These are phyloP conservation scores for Hyalella azteca DNA, from an alignment of 2,888 invertebrate genomes.

Conservation along the genomic window DNA sequence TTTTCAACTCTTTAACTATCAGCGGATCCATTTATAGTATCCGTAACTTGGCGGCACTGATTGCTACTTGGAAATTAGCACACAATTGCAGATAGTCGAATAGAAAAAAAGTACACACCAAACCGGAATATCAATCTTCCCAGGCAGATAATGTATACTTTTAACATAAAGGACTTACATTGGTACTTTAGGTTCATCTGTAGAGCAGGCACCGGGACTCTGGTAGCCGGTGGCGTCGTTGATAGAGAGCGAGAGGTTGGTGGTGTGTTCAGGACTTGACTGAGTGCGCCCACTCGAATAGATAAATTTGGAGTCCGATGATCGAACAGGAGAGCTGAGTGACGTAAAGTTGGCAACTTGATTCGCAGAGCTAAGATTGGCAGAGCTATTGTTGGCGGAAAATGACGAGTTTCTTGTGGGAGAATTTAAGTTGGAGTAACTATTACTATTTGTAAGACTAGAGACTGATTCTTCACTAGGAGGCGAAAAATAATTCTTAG, in stretches of 20 bases:
- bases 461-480: slow-evolving; percentile 22
- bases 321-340: not conserved
- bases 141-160: no score
- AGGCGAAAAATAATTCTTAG: not conserved
- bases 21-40: no score
- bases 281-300: not conserved
- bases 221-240: not conserved
- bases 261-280: slow-evolving; percentile 7
- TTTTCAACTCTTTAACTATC: no score
- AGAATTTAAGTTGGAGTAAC: slow-evolving; percentile 6
- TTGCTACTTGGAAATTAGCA: no score
- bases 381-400: not conserved
- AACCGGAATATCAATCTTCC: no score
- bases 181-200: not conserved
- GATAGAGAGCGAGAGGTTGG: not conserved
- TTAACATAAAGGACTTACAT: slow-evolving; percentile 1
- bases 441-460: slow-evolving; percentile 31
- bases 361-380: not conserved
- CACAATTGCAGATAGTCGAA: no score
- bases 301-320: not conserved
- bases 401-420: not conserved
- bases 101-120: no score
- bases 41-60: no score
- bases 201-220: not conserved
- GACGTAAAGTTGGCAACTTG: slow-evolving; percentile 19